Conservation (phyloP, 2,888 invertebrate genomes). For the Nemapogon koenigi region DNA sequence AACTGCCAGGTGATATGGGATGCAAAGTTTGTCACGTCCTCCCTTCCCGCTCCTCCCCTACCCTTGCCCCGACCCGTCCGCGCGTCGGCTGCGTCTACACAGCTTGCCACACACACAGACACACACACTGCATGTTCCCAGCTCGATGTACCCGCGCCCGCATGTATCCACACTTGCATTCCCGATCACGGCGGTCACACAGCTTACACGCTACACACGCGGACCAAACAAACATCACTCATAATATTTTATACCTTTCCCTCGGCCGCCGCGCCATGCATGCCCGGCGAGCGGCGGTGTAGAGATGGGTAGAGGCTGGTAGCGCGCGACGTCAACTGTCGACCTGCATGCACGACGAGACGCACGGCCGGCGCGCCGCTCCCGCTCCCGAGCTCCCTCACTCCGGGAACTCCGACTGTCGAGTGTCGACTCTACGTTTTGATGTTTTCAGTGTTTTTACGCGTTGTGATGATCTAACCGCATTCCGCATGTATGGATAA, state of each 20-base stretch:
- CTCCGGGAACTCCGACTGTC: constrained; percentile 9
- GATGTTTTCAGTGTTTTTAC: constrained; percentile 51
- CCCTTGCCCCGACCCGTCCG: constrained; percentile 27
- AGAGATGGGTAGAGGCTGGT: constrained; percentile 3
- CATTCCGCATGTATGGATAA: constrained; percentile 54
- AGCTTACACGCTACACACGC: constrained; percentile 56
- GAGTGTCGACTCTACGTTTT: constrained; percentile 13
- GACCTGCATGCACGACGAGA: constrained; percentile 2
- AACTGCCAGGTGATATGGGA: constrained; percentile 64
- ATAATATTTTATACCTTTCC: constrained; percentile 63
- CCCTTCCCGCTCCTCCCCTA: constrained; percentile 39
- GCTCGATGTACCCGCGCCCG: constrained; percentile 40
- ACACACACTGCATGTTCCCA: constrained; percentile 48
- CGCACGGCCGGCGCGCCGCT: constrained; percentile 28
- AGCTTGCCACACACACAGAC: constrained; percentile 58
- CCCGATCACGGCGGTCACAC: constrained; percentile 57
- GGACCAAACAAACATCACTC: constrained; percentile 53
- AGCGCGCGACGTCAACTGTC: constrained; percentile 2
- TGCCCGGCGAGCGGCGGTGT: background rate
- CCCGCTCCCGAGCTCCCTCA: constrained; percentile 29
- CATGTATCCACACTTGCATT: constrained; percentile 59
- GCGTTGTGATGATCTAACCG: constrained; percentile 54
- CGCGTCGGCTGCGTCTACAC: constrained; percentile 22
- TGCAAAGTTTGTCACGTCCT: constrained; percentile 54
- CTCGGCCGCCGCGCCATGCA: constrained; percentile 19